These are phyloP conservation scores for Aurelia coerulea DNA, from an alignment of 30 jellyfish, hydroid and myxozoan genomes.

Conservation along the genomic window DNA sequence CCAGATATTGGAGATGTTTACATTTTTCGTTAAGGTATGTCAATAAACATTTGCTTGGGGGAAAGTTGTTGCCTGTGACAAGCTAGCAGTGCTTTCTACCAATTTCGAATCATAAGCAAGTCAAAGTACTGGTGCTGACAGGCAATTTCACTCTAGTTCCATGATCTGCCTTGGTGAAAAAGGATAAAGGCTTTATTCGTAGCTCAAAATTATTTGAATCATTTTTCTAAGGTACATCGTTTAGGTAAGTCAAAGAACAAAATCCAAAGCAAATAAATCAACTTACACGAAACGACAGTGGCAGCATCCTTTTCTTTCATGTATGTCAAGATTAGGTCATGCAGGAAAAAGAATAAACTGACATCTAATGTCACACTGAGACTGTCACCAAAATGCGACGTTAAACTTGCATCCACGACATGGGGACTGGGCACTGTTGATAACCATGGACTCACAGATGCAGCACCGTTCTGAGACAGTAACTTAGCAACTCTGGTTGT, in stretches of 20 bases:
- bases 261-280: neutral
- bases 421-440: conserved; percentile 94
- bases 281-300: conserved; percentile 59
- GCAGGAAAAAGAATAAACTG: conserved; percentile 87
- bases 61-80: no score
- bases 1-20: no score
- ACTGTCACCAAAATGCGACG: conserved; percentile 84
- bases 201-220: no score
- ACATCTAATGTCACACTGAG: conserved; percentile 96
- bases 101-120: no score
- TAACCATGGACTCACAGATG: conserved; percentile 63
- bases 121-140: no score
- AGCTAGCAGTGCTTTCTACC: no score
- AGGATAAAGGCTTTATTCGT: no score
- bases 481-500: conserved; percentile 69
- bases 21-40: no score
- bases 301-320: conserved; percentile 95
- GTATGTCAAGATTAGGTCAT: conserved; percentile 89
- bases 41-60: no score
- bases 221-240: neutral
- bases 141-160: no score
- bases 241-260: neutral
- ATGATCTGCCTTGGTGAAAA: no score
- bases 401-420: conserved; percentile 80
- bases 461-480: conserved; percentile 37